phyloP scores from a whole-genome alignment of 2,113 vertebrate species.

The Felis chaus region DNA sequence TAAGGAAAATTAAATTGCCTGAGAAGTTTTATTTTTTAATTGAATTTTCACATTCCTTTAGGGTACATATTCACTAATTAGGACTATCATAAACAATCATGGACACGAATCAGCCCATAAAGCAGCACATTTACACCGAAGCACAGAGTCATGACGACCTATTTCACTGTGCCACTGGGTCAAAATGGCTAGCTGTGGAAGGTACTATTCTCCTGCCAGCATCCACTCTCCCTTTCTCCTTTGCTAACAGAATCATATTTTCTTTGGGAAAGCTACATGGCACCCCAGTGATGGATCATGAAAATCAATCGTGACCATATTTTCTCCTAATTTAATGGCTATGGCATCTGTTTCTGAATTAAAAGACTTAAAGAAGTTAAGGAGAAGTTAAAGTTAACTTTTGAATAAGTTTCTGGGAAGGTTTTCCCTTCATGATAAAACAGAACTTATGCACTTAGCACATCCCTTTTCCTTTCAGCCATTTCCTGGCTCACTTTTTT shows the following conservation, averaged over 20 bases:
- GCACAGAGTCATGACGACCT: background rate
- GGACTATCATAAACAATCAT: background rate
- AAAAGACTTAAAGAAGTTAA: background rate
- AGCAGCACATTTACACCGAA: background rate
- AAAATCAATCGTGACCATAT: background rate
- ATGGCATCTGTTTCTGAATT: background rate
- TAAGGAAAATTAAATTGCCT: conserved; percentile 11
- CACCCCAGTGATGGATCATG: background rate
- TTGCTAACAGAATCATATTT: conserved; percentile 3
- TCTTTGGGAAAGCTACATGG: background rate
- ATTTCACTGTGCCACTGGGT: background rate
- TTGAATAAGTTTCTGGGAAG: background rate
- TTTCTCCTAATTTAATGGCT: background rate
- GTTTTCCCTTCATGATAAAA: background rate
- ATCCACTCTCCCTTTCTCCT: background rate
- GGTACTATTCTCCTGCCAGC: background rate
- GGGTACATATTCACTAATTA: background rate
- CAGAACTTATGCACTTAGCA: background rate
- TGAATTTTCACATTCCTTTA: background rate
- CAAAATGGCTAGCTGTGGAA: background rate
- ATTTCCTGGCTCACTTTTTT: background rate
- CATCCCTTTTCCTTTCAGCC: background rate
- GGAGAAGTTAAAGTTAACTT: background rate
- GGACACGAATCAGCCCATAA: background rate
- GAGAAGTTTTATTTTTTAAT: background rate